Base-by-base conservation (phyloP, 2,888 invertebrate genomes). In the Melanophora roralis region DNA sequence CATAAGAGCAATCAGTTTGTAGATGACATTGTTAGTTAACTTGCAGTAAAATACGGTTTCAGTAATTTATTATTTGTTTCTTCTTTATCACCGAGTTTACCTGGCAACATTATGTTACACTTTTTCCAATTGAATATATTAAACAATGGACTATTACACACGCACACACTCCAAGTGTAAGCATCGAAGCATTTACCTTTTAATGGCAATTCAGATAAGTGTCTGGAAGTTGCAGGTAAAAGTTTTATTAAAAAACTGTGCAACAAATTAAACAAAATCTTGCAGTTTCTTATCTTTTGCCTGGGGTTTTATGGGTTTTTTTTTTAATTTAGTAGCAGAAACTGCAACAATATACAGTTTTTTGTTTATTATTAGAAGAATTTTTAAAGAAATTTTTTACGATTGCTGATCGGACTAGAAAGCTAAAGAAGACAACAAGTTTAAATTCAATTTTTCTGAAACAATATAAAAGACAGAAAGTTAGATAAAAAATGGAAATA, bases 1-100 rank as follows among this genome's bases (percentile, higher is more conserved):
- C 16, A 9, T 9, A 51, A 7, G 27, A 14, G 40, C 32, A 38
- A 60, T 60, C 49, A 71, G n/a, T 36, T 19, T 11, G n/a, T 32
- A 73, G 23, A 8, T 73, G 65, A 65, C 57, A 65, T 73, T 73
- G 49, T 65, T 73, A 32, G 21, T 65, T 73, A 57, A 23, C 64
- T 57, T 27, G 21, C 8, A 55, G 36, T 36, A 55, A 38, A 14
- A 51, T 55, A 6, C 5, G 36, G 11, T 55, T 36, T 55, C 36
- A 12, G 34, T 55, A 9, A 9, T 45, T 11, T 9, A 8, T 19
- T 9, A 1, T 47, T 38, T 40, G 12, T 43, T 1, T n/a, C 16
- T 32, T 19, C 21, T 55, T 55, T 21, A 14, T 21, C 7, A n/a
- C 19, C 27, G 6, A 11, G 6, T n/a, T n/a, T n/a, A 47, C 14